Percentiles rank a stretch among this genome's conserved stretches.
These are phyloP conservation scores for Microplitis deprimator DNA, from an alignment of 2,888 invertebrate species.

Conservation along the genomic window DNA sequence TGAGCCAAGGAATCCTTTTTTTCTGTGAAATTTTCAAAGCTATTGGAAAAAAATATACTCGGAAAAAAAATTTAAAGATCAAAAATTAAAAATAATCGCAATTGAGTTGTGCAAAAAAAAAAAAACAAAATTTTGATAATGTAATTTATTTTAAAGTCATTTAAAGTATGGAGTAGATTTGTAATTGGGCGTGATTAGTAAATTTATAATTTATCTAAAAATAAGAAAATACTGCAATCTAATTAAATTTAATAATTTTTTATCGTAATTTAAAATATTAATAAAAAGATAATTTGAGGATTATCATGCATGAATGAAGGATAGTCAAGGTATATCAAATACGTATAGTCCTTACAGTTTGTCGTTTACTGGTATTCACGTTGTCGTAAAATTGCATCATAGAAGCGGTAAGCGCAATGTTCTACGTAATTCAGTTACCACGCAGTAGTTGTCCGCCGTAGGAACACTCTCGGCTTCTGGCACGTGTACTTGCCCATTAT, in stretches of 20 bases:
- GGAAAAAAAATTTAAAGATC: no score
- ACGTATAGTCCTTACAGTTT: conserved; percentile 39
- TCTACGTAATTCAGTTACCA: conserved; percentile 68
- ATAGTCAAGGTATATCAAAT: neutral
- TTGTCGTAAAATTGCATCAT: conserved; percentile 66
- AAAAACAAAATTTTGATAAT: no score
- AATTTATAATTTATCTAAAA: neutral
- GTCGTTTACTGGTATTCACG: conserved; percentile 59
- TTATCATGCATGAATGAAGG: conserved; percentile 2
- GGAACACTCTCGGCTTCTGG: conserved; percentile 54
- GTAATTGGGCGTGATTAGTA: no score
- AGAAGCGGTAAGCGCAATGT: conserved; percentile 67
- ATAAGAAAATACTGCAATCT: neutral
- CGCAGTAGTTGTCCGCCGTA: conserved; percentile 55
- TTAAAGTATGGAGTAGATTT: no score
- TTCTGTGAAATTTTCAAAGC: no score
- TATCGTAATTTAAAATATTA: neutral
- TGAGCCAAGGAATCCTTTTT: no score
- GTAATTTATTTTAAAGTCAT: no score
- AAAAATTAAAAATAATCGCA: no score
- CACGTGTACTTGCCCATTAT: conserved; percentile 70
- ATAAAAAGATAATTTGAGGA: neutral
- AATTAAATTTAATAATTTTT: neutral
- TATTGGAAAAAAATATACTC: no score
- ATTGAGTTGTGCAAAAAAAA: no score